These are phyloP conservation scores for Hyla sarda DNA, from an alignment of 2,113 vertebrate species.

Conservation along the genomic window DNA sequence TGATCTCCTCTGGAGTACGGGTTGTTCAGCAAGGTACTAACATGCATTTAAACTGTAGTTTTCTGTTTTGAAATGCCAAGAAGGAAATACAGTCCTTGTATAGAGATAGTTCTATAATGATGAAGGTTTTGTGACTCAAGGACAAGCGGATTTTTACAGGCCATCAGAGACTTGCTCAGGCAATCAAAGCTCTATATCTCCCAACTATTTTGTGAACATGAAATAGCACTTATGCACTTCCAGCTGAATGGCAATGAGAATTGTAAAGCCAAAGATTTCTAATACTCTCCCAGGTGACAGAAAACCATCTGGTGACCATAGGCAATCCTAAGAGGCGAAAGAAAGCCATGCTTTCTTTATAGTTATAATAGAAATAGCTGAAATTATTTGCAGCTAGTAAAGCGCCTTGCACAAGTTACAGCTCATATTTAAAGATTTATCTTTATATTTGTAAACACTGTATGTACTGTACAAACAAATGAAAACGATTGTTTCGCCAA, in stretches of 20 bases:
- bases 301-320: slow-evolving; percentile 50
- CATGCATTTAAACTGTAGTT: slow-evolving; percentile 30
- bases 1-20: slow-evolving; percentile 15
- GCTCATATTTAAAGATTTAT: neutral
- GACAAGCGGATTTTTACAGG: slow-evolving; percentile 56
- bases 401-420: neutral
- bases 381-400: neutral
- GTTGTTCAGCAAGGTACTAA: slow-evolving; percentile 8
- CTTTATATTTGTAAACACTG: neutral
- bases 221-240: slow-evolving; percentile 41
- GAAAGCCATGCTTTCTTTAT: neutral
- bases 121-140: slow-evolving; percentile 57
- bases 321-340: neutral
- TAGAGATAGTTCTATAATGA: slow-evolving; percentile 36
- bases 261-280: slow-evolving; percentile 43
- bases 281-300: slow-evolving; percentile 51
- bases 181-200: slow-evolving; percentile 45
- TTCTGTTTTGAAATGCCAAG: slow-evolving; percentile 43
- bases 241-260: slow-evolving; percentile 36
- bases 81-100: slow-evolving; percentile 23
- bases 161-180: slow-evolving; percentile 56
- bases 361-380: neutral
- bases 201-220: slow-evolving; percentile 46
- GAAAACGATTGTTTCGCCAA: no score
- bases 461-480: neutral